Evolutionary conservation across 1,140 invertebrate species (phyloP).

Genomic region (Sinonovacula constricta): DNA sequence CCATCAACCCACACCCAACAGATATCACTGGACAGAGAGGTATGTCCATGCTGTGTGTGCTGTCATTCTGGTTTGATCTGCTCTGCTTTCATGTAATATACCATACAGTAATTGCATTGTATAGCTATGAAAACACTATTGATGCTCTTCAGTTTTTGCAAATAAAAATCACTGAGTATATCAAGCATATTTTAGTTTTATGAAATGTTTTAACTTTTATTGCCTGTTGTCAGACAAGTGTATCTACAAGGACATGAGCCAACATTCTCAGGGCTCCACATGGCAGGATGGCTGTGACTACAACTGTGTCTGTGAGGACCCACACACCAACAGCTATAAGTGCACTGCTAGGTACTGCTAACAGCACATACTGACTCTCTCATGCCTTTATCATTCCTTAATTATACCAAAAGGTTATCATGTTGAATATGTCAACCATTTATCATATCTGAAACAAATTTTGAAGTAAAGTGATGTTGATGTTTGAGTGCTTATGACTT

Average conservation of each 20-base stretch:
- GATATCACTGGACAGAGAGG: slow-evolving; percentile 42
- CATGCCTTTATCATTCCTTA: no score
- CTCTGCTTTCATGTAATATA: neutral
- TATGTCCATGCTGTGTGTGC: neutral
- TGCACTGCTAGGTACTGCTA: slow-evolving; percentile 66
- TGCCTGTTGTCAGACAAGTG: slow-evolving; percentile 67
- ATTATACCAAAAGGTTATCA: no score
- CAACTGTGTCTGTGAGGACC: slow-evolving; percentile 59
- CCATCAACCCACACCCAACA: slow-evolving; percentile 13
- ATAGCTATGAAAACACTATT: neutral
- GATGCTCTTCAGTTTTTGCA: neutral
- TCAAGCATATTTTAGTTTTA: no score
- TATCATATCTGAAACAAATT: neutral
- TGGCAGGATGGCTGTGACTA: slow-evolving; percentile 66
- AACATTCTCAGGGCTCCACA: slow-evolving; percentile 56
- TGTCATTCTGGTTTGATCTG: neutral
- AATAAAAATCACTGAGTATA: no score
- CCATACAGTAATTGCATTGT: neutral
- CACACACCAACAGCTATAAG: slow-evolving; percentile 53
- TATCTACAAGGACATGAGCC: slow-evolving; percentile 59
- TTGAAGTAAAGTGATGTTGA: no score
- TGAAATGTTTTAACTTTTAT: no score
- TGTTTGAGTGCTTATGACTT: no score
- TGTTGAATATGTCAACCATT: no score
- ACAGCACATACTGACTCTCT: no score